Conservation (phyloP, 2,113 vertebrate genomes). For the Xenopus borealis region DNA sequence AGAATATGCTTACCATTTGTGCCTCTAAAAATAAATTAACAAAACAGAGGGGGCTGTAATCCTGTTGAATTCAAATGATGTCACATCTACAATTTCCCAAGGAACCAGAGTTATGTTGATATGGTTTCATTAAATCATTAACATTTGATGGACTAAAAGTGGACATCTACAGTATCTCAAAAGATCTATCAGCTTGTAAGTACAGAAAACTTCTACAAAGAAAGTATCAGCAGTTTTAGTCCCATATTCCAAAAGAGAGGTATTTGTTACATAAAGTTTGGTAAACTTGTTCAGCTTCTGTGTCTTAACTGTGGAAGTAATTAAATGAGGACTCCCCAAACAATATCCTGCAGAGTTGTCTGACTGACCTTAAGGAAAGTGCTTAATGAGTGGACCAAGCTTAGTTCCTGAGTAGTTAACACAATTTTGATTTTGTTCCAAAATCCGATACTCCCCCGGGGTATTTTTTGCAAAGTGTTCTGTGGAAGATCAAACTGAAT, state of each 20-base stretch:
- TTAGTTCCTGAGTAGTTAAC: slow-evolving; percentile 10
- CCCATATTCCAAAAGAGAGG: neutral
- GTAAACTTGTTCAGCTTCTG: neutral
- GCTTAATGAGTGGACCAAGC: slow-evolving; percentile 5
- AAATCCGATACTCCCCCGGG: slow-evolving; percentile 3
- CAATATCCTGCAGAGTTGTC: neutral
- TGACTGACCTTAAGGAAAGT: slow-evolving; percentile 3
- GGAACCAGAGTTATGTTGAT: too few relatives aligned
- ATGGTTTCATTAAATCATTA: too few relatives aligned
- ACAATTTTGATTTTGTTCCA: neutral
- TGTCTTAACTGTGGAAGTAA: neutral
- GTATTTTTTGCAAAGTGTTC: slow-evolving; percentile 3
- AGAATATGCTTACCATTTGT: too few relatives aligned
- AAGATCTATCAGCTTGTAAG: too few relatives aligned
- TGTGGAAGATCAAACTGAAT: slow-evolving; percentile 20
- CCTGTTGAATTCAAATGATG: too few relatives aligned
- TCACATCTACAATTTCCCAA: too few relatives aligned
- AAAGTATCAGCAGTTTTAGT: neutral
- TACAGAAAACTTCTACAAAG: too few relatives aligned
- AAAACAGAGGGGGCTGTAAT: too few relatives aligned
- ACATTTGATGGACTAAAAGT: too few relatives aligned
- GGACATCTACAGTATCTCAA: too few relatives aligned
- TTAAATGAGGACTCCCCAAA: neutral
- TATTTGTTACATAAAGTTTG: neutral
- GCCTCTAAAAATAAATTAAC: too few relatives aligned